Percentiles rank a stretch among this genome's conserved stretches.
Conservation (phyloP, 2,113 vertebrate genomes). For the Podilymbus podiceps region DNA sequence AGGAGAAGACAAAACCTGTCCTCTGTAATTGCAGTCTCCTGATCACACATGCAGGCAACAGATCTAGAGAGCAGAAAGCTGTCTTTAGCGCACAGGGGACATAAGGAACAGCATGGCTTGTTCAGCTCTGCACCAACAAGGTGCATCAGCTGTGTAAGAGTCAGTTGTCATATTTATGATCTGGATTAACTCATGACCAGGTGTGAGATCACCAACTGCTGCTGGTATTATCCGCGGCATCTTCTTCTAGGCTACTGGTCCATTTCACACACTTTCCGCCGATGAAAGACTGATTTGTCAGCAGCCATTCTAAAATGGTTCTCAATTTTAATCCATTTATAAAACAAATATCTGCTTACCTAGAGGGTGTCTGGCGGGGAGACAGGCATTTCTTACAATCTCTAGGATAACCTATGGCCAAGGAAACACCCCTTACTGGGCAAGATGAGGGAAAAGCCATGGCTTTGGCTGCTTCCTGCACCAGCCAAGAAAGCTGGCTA, state of each 20-base stretch:
- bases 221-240: not conserved
- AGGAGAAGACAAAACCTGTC: not conserved
- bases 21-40: not conserved
- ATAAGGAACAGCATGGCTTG: not conserved
- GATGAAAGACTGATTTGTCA: not conserved
- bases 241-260: not conserved
- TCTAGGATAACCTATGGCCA: not conserved
- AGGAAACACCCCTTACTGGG: not conserved
- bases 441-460: not conserved
- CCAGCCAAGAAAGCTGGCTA: not conserved
- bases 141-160: rapidly evolving
- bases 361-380: not conserved
- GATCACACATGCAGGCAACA: not conserved
- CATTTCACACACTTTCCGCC: not conserved
- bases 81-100: not conserved
- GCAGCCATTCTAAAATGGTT: not conserved
- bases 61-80: not conserved
- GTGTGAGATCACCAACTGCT: not conserved
- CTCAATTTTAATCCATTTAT: not conserved
- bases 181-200: not conserved
- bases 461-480: not conserved
- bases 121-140: not conserved
- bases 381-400: not conserved
- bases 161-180: rapidly evolving
- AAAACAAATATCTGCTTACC: not conserved